Percentiles rank a stretch among this genome's conserved stretches.
phyloP scores from a whole-genome alignment of 2,797 vertebrate species.

The Coccyzus lansbergi region DNA sequence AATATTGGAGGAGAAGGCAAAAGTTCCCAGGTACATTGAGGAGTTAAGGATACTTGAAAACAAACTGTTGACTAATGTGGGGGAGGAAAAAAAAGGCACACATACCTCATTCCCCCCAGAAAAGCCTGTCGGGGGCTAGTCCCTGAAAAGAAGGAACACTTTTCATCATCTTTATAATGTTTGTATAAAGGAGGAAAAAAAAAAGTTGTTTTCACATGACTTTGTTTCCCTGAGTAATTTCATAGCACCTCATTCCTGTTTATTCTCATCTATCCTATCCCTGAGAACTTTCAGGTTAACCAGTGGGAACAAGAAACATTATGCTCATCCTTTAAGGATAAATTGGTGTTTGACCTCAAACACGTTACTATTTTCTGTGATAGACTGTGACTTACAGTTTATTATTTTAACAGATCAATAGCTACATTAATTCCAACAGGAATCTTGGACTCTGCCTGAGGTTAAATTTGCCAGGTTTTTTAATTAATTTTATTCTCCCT shows the following conservation, averaged over 20 bases:
- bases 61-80: not conserved
- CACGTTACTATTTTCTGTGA: not conserved
- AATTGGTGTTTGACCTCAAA: slow-evolving; percentile 6
- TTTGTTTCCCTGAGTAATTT: not conserved
- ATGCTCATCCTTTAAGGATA: not conserved
- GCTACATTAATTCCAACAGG: slow-evolving; percentile 60
- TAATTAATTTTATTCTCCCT: slow-evolving; percentile 66
- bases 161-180: not conserved
- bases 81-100: not conserved
- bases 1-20: not conserved
- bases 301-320: not conserved
- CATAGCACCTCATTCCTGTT: not conserved
- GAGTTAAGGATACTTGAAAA: not conserved
- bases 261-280: not conserved
- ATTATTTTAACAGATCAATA: slow-evolving; percentile 74
- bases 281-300: not conserved
- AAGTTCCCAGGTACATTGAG: not conserved
- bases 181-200: not conserved
- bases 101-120: not conserved
- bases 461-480: slow-evolving; percentile 69
- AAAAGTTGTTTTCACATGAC: not conserved
- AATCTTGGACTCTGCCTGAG: slow-evolving; percentile 40
- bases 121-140: rapidly evolving
- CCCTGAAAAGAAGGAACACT: not conserved
- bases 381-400: slow-evolving; percentile 42